Evolutionary conservation across 2,797 vertebrate species (phyloP), one percentile per base, ranked within the genome.

Genomic region (Scomberomorus guttatus): DNA sequence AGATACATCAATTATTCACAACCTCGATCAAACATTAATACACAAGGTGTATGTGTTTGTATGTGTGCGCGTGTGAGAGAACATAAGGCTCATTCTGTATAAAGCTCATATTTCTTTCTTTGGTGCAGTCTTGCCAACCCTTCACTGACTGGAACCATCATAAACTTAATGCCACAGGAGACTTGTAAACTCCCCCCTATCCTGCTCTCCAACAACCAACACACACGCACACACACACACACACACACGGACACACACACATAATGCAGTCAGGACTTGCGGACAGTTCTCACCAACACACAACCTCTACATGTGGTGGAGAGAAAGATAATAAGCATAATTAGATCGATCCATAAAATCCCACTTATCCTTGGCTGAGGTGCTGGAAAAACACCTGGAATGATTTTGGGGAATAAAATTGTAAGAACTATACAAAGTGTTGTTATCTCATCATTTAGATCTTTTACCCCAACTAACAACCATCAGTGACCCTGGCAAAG

Each of bases 1-100:
- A 92, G 79, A 85, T 3, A n/a, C 66, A 93, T 94, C 39, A 89
- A 94, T 93, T 91, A 94, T 93, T 94, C 87, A 94, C 72, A 68
- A 73, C 59, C 73, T 72, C 68, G 22, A 90, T 93, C 88, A 93
- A 92, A 92, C 85, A 89, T 85, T 87, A 76, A 92, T 90, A 89
- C 75, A 77, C 27, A 80, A 77, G 59, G 69, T 77, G 71, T 54
- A 51, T 68, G 72, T 69, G 58, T 82, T 50, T 77, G 67, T 50
- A 59, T 58, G 54, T 68, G 39, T 77, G 51, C 44, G 66, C 62
- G 50, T 65, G 75, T 68, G 79, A 56, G 58, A 24, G 79, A 65
- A 70, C 66, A 80, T 72, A 78, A 74, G 67, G 58, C 61, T 87
- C 77, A 84, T 90, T 90, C 90, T 64, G 77, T 78, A 68, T 24